phyloP scores from a whole-genome alignment of 2,888 invertebrate genomes.

The Entomobrya proxima region DNA sequence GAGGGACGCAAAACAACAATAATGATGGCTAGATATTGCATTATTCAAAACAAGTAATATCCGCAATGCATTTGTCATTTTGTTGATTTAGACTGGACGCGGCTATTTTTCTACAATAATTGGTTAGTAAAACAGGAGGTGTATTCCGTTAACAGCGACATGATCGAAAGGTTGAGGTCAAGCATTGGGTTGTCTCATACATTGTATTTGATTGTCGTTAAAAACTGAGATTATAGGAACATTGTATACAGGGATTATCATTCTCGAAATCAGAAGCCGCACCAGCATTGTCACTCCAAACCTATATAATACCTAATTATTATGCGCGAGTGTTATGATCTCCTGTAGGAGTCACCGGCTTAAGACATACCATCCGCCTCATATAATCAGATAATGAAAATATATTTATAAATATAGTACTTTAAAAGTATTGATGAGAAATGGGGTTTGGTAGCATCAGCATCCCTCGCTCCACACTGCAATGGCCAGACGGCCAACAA shows the following conservation, averaged over 20 bases:
- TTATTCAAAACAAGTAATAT: no score
- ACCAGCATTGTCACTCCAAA: neutral
- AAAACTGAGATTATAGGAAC: neutral
- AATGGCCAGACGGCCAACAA: neutral
- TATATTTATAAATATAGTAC: no score
- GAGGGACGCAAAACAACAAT: slow-evolving; percentile 40
- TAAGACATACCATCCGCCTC: neutral
- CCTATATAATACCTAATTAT: neutral
- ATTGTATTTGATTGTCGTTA: neutral
- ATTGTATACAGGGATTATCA: neutral
- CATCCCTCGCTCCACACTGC: neutral
- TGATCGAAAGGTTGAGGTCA: slow-evolving; percentile 38
- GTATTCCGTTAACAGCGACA: neutral
- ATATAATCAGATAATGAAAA: slow-evolving; percentile 5
- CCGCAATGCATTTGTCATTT: neutral
- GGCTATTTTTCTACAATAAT: neutral
- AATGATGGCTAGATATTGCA: neutral
- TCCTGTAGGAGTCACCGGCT: neutral
- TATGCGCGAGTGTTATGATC: slow-evolving; percentile 5
- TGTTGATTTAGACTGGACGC: neutral
- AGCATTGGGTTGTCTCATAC: neutral
- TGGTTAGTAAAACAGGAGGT: neutral
- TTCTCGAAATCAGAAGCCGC: neutral
- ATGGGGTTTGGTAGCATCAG: no score
- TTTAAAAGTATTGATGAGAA: no score